Base-by-base conservation (phyloP, 1,140 invertebrate species). In the Lasaia peninsularis region DNA sequence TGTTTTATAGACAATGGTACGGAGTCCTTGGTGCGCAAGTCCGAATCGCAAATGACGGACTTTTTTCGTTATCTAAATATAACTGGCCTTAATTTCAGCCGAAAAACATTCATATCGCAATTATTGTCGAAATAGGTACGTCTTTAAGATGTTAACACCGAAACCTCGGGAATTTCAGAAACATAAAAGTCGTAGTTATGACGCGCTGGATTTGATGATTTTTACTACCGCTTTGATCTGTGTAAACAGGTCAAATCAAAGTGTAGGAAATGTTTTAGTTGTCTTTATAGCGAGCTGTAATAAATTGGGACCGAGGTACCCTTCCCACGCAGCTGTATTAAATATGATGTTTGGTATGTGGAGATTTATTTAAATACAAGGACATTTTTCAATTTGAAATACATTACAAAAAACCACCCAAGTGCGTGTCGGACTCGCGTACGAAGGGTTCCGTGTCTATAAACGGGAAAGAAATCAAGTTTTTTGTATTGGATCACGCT, bases 191-290 rank as follows among this genome's bases (percentile, higher is more conserved):
- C 20, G 8, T 54, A 71, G 63, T 75, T 78, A 77, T 81, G 75
- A 80, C 69, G 60, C 20, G 44, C 11, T 48, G 71, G 65, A 82
- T 85, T 80, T 80, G 71, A 78, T 79, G 73, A 80, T 71, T 80
- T 79, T 73, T 78, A 69, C 62, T 68, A 58, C 60, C 51, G 58
- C 81, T 86, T 88, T 86, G 85, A 86, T 86, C 83, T 86, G 73
- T 74, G 75, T 82, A 86, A 86, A 85, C 79, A 75, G 80, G 74
- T 81, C 73, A 77, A 85, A 78, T 84, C 81, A 86, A 87, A 87
- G 81, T 75, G 78, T 86, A 81, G 75, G 80, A 84, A 85, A 88
- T 78, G 77, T 85, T 78, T 86, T 85, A 78, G 74, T 77, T 78
- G 75, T 84, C 84, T 88, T 88, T 88, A 86, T 86, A 73, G 66